Evolutionary conservation across 2,797 vertebrate genomes (phyloP).

Genomic region (Falco peregrinus): DNA sequence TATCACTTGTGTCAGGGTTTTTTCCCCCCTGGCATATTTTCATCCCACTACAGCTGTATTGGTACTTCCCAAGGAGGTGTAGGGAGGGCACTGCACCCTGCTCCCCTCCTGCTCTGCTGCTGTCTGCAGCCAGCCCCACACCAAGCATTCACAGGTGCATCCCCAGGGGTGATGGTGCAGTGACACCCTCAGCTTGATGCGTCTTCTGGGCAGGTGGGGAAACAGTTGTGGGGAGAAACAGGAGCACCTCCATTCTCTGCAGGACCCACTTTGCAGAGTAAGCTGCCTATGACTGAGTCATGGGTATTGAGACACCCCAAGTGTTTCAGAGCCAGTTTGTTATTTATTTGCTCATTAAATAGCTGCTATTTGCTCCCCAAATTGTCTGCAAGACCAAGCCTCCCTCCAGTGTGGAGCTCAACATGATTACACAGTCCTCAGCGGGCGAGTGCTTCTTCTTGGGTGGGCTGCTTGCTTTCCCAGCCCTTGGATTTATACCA

Average conservation of each 20-base stretch:
- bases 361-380: neutral
- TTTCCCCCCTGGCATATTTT: neutral
- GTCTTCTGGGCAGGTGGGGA: neutral
- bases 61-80: neutral
- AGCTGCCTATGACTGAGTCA: neutral
- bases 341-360: neutral
- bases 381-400: neutral
- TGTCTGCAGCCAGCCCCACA: neutral
- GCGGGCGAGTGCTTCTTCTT: neutral
- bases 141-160: rapidly evolving
- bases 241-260: neutral
- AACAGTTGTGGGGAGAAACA: neutral
- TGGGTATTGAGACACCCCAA: neutral
- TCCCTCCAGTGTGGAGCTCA: rapidly evolving
- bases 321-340: neutral
- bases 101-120: neutral
- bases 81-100: neutral
- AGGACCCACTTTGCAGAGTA: neutral
- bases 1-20: neutral
- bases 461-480: neutral
- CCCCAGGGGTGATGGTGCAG: neutral
- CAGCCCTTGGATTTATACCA: neutral
- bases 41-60: too few species aligned
- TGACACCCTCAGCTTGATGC: neutral
- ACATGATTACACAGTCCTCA: rapidly evolving